These are phyloP conservation scores for Apodemus speciosus DNA, from an alignment of 2,113 vertebrate species.

Conservation along the genomic window DNA sequence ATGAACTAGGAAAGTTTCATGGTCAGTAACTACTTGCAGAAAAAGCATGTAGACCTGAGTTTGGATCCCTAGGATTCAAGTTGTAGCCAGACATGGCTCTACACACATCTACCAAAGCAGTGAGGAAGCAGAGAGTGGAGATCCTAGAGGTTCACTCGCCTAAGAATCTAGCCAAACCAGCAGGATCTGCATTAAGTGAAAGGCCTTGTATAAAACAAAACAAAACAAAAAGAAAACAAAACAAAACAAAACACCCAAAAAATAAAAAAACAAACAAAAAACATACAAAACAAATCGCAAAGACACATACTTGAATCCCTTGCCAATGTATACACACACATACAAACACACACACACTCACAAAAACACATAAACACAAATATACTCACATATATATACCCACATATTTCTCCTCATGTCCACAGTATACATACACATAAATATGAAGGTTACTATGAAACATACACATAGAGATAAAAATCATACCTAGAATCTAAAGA, in stretches of 20 bases:
- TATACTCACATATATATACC: background rate
- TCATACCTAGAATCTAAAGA: background rate
- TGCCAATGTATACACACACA: background rate
- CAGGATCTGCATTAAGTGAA: background rate
- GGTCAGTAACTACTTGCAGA: background rate
- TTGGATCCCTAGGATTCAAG: too few species aligned
- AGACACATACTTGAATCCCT: too few species aligned
- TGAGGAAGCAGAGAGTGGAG: background rate
- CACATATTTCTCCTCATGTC: background rate
- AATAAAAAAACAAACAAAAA: background rate
- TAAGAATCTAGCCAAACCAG: background rate
- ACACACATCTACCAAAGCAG: background rate
- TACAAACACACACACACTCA: background rate
- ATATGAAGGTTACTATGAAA: background rate
- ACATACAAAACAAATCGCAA: background rate
- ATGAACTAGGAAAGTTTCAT: background rate
- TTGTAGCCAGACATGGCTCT: background rate
- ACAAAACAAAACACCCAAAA: background rate
- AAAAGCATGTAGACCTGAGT: background rate
- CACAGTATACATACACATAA: background rate
- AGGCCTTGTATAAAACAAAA: background rate
- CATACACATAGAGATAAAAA: background rate
- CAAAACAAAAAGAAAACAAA: too few species aligned
- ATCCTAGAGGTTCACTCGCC: background rate
- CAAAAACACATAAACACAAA: background rate